Percentiles rank a stretch among this genome's conserved stretches.
Conservation (phyloP, 2,888 invertebrate species). For the Pharmacophagus antenor region DNA sequence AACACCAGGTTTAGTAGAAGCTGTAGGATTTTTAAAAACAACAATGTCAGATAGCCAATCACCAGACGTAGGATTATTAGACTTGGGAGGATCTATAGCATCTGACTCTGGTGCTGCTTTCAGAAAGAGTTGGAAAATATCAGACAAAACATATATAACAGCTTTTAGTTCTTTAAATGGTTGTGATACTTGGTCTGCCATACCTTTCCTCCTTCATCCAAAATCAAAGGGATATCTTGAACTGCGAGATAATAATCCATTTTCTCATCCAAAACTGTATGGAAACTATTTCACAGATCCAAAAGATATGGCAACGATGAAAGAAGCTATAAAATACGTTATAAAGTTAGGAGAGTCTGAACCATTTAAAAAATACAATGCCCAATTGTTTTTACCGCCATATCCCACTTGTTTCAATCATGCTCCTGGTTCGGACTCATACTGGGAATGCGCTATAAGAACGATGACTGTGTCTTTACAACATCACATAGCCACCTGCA, state of each 20-base stretch:
- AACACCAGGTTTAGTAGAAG: conserved; percentile 84
- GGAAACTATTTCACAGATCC: conserved; percentile 89
- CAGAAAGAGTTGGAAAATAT: conserved; percentile 79
- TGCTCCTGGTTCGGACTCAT: conserved; percentile 80
- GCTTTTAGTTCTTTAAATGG: conserved; percentile 79
- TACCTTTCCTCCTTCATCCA: conserved; percentile 87
- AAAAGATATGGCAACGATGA: conserved; percentile 80
- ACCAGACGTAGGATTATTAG: conserved; percentile 85
- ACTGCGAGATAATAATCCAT: conserved; percentile 87
- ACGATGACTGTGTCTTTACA: conserved; percentile 79
- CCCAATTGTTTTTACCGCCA: conserved; percentile 73
- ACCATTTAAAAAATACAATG: conserved; percentile 80
- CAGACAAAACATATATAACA: conserved; percentile 78
- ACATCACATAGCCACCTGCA: conserved; percentile 84
- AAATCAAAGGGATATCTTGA: conserved; percentile 86
- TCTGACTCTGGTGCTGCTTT: conserved; percentile 80
- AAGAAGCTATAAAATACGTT: conserved; percentile 82
- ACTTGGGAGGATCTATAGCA: conserved; percentile 82
- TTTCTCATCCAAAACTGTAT: conserved; percentile 87
- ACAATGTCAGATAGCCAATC: conserved; percentile 77
- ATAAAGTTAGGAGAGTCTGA: conserved; percentile 81
- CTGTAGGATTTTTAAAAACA: conserved; percentile 83
- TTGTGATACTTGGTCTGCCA: conserved; percentile 82
- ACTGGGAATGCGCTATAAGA: conserved; percentile 86
- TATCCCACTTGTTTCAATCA: conserved; percentile 77